phyloP scores from a whole-genome alignment of 1,140 invertebrate species.

The Mercenaria mercenaria region DNA sequence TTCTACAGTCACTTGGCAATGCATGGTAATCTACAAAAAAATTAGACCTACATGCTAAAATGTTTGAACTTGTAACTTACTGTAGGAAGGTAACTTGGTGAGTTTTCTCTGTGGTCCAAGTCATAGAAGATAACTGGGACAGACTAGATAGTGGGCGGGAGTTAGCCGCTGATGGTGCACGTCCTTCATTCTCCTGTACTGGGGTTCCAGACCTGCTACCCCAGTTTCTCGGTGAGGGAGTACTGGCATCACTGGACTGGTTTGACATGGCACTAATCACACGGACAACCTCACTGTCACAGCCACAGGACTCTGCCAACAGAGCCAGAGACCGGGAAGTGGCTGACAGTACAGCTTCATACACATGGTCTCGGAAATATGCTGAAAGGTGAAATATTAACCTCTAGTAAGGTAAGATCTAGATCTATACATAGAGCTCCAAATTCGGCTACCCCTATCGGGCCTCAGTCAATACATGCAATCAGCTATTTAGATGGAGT shows the following conservation, averaged over 20 bases:
- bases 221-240: constrained; percentile 51
- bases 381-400: constrained; percentile 72
- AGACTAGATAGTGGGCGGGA: constrained; percentile 77
- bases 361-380: constrained; percentile 82
- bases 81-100: constrained; percentile 80
- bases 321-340: constrained; percentile 80
- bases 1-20: too few relatives aligned
- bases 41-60: too few relatives aligned
- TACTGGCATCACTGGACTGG: constrained; percentile 63
- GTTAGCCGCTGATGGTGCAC: constrained; percentile 24
- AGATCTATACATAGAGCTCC: too few relatives aligned
- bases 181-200: constrained; percentile 51
- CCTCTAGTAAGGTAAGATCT: background rate
- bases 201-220: constrained; percentile 68
- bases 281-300: constrained; percentile 80
- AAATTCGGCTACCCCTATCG: too few relatives aligned
- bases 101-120: constrained; percentile 80
- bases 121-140: constrained; percentile 82
- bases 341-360: constrained; percentile 80
- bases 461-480: too few relatives aligned
- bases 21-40: too few relatives aligned
- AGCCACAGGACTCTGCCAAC: constrained; percentile 83
- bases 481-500: too few relatives aligned
- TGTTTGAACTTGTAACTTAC: too few relatives aligned
- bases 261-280: constrained; percentile 77